Conservation (phyloP, 1,140 invertebrate genomes). For the Atta cephalotes region DNA sequence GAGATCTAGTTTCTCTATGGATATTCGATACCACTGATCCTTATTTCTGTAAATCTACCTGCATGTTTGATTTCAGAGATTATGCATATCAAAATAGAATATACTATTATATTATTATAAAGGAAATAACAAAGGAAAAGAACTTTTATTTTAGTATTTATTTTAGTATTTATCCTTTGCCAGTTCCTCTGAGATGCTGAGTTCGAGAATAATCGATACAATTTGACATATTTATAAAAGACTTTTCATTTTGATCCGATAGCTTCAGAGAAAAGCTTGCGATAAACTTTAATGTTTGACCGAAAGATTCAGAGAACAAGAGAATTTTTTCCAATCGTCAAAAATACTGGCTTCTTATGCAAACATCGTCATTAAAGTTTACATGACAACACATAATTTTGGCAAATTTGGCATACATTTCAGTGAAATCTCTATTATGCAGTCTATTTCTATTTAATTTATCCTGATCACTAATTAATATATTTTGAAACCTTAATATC, state of each 20-base stretch:
- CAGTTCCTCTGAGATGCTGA: neutral
- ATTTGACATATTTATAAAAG: slow-evolving; percentile 37
- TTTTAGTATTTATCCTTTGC: neutral
- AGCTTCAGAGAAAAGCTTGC: slow-evolving; percentile 29
- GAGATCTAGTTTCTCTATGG: slow-evolving; percentile 37
- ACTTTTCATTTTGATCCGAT: slow-evolving; percentile 35
- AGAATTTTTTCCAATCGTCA: slow-evolving; percentile 33
- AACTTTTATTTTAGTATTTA: neutral
- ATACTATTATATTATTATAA: neutral
- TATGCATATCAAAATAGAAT: slow-evolving; percentile 3
- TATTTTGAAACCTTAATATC: slow-evolving; percentile 1
- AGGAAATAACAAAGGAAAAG: neutral
- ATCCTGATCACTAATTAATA: neutral
- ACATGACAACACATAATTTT: slow-evolving; percentile 7
- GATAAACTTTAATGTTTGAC: slow-evolving; percentile 39
- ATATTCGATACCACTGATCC: slow-evolving; percentile 45
- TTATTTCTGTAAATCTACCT: slow-evolving; percentile 21
- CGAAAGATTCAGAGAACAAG: slow-evolving; percentile 16
- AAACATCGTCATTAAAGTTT: slow-evolving; percentile 38
- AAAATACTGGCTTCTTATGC: slow-evolving; percentile 34
- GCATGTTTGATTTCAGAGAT: slow-evolving; percentile 29
- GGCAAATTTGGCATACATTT: neutral
- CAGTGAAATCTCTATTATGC: neutral
- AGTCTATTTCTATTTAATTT: neutral
- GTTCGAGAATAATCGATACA: neutral